Percentiles rank a stretch among this genome's conserved stretches.
These are phyloP conservation scores for Noctua pronuba DNA, from an alignment of 2,888 invertebrate genomes.

Conservation along the genomic window DNA sequence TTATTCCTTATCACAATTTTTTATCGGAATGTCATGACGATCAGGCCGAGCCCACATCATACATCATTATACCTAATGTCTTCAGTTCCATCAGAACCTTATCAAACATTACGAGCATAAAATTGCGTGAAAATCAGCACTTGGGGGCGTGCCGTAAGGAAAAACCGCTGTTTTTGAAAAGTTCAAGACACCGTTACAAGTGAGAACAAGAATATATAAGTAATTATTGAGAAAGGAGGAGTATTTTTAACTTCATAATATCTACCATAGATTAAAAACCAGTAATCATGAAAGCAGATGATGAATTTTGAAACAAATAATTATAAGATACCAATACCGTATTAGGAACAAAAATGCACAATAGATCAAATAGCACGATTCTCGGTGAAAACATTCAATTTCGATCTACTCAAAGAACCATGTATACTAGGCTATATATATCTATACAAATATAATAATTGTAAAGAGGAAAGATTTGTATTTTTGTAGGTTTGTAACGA, in stretches of 20 bases:
- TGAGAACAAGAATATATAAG: not conserved
- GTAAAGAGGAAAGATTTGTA: no score
- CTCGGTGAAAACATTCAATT: not conserved
- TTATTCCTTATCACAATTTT: constrained; percentile 31
- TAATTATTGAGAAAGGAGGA: not conserved
- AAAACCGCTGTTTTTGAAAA: constrained; percentile 9
- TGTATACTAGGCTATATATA: not conserved
- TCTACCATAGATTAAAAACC: not conserved
- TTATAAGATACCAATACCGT: not conserved
- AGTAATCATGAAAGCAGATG: not conserved
- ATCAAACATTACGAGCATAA: constrained; percentile 41
- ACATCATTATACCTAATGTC: constrained; percentile 13
- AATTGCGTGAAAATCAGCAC: constrained; percentile 47
- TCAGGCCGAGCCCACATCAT: constrained; percentile 46
- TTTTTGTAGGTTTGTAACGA: no score
- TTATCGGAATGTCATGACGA: constrained; percentile 41
- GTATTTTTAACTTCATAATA: not conserved
- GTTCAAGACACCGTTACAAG: not conserved
- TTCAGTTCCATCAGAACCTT: constrained; percentile 12
- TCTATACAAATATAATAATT: no score
- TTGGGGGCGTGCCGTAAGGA: constrained; percentile 17
- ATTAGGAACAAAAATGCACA: not conserved
- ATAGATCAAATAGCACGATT: not conserved
- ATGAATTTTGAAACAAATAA: constrained; percentile 6
- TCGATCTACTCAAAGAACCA: not conserved